Evolutionary conservation across 2,888 invertebrate genomes (phyloP), one percentile per base, ranked within the genome.

Genomic region (Drosophila eohydei): DNA sequence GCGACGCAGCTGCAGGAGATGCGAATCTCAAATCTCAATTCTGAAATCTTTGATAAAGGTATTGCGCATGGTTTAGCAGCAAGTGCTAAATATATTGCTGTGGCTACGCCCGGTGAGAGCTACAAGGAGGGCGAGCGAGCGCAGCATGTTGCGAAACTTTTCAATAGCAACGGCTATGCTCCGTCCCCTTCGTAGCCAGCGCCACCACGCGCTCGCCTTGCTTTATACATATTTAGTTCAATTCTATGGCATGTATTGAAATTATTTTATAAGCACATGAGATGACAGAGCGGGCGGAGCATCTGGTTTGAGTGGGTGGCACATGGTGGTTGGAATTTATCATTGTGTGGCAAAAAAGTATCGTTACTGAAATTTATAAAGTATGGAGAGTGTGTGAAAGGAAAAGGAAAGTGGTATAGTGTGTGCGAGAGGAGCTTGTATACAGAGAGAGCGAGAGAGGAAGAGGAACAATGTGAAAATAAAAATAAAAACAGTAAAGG

Each of bases 221-320:
- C 32, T 11, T 28, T 57, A 34, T 32, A 16, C 48, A 30, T 38
- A 32, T 52, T 21, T 38, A 38, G 55, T 71, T 75, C 75, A 75
- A 60, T 68, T 62, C 68, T 62, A 68, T 62, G 38, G 56, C 72
- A 65, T 76, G 76, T 76, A 76, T 76, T 72, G 76, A 72, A 76
- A 76, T 76, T 68, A 62, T 72, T 68, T 68, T 68, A 65, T 68
- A 30, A 48, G 58, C 38, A 14, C 34, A 38, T 52, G 52, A 52
- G 38, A 36, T 52, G 52, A 32, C 32, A 16, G 30, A 30, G 21
- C 21, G 21, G 11, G 11, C 9, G 5, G 6, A 3, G 16, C n/a
- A 32, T n/a, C 8, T 9, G 30, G 9, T n/a, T 1, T 4, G 5
- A 30, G 32, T 16, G 34, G 16, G 12, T 3, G 32, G 50, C 16